Conservation (phyloP, 2,888 invertebrate species). For the Phania funesta region DNA sequence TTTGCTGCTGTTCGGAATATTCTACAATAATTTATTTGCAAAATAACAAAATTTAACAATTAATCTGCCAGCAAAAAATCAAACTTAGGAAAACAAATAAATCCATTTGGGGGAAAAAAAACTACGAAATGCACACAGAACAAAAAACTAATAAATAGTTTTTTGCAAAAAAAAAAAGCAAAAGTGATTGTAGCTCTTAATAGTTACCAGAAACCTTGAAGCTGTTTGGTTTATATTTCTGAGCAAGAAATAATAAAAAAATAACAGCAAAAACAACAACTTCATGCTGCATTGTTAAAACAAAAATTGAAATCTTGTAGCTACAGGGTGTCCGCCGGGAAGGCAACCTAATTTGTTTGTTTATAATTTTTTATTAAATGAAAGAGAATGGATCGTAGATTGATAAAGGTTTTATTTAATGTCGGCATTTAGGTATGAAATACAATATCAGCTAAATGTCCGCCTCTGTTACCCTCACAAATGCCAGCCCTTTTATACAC, state of each 20-base stretch:
- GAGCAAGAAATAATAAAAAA: constrained; percentile 29
- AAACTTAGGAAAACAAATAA: constrained; percentile 8
- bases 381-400: too few relatives aligned
- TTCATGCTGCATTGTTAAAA: constrained; percentile 63
- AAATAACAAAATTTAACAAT: constrained; percentile 48
- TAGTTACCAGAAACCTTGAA: constrained; percentile 58
- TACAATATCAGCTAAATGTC: too few relatives aligned
- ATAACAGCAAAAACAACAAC: constrained; percentile 15
- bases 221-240: constrained; percentile 40
- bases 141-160: constrained; percentile 23
- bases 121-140: constrained; percentile 24
- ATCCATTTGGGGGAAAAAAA: constrained; percentile 13
- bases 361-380: too few relatives aligned
- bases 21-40: background rate
- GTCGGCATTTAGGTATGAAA: too few relatives aligned
- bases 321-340: too few relatives aligned
- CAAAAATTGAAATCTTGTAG: constrained; percentile 49
- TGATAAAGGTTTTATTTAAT: too few relatives aligned
- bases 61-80: constrained; percentile 25
- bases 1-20: constrained; percentile 12
- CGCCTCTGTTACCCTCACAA: too few relatives aligned
- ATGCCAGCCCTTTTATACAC: too few relatives aligned
- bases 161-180: constrained; percentile 49
- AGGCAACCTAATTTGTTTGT: too few relatives aligned
- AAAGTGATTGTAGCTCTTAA: constrained; percentile 64